A percentile compares a stretch with the other conserved stretches of the same genome.
phyloP scores from a whole-genome alignment of 2,888 invertebrate genomes.

The Nemotelus nigrinus region DNA sequence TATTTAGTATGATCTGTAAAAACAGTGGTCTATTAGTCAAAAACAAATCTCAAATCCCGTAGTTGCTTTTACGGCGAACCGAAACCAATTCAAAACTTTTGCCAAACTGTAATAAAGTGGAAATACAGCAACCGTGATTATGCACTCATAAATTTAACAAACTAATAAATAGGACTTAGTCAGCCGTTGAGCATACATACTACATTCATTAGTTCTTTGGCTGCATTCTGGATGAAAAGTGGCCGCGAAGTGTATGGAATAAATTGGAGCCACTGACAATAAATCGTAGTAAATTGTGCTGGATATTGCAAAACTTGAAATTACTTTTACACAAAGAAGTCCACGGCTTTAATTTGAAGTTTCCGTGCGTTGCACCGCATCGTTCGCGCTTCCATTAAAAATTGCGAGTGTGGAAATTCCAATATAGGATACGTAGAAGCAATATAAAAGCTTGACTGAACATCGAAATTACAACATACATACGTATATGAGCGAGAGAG shows the following conservation, averaged over 20 bases:
- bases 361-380: background rate
- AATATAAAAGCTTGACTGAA: no score
- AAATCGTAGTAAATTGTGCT: slow-evolving; percentile 23
- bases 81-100: slow-evolving; percentile 5
- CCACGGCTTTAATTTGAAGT: slow-evolving; percentile 21
- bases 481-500: no score
- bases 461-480: no score
- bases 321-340: slow-evolving; percentile 17
- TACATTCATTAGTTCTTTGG: background rate
- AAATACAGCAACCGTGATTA: background rate
- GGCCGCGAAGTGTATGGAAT: slow-evolving; percentile 3
- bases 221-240: background rate
- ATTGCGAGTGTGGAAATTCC: slow-evolving; percentile 13
- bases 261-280: slow-evolving; percentile 24
- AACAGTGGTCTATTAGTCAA: background rate
- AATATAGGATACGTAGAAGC: background rate
- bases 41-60: background rate
- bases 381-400: background rate
- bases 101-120: background rate
- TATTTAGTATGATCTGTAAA: no score
- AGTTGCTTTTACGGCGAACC: background rate
- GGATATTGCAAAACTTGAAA: slow-evolving; percentile 29
- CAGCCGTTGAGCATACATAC: background rate
- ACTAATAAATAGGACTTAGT: slow-evolving; percentile 14
- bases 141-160: background rate